Evolutionary conservation across 2,888 invertebrate genomes (phyloP), one percentile per base, ranked within the genome.

Genomic region (Stegophylla sp.): DNA sequence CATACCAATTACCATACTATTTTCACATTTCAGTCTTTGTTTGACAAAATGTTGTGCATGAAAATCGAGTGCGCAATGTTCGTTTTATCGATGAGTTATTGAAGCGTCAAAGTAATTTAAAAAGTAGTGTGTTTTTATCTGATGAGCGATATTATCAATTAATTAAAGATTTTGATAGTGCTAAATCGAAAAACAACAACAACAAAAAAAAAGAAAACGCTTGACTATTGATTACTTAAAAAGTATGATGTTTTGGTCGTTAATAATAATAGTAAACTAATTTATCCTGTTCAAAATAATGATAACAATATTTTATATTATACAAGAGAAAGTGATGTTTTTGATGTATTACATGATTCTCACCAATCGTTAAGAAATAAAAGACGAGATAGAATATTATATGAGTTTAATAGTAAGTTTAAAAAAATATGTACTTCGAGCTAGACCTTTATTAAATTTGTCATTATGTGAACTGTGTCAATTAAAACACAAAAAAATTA

Each of bases 351-450:
- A n/a, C n/a, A 63, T n/a, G 63, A 63, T n/a, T n/a, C 41, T 64
- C 41, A 43, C 4, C 5, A 51, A 64, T 64, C 7, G 9, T 63
- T n/a, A n/a, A 34, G 34, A 66, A 59, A 67, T 26, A 59, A 56
- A 45, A 73, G 72, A 56, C 13, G 53, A 53, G 28, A 43, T 0
- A 12, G 72, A 77, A 82, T 81, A 66, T 41, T 81, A n/a, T 15
- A 41, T 23, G 79, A 73, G 43, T 17, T 81, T 12, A n/a, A 74
- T 28, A 73, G 61, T 34, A 82, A 73, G 23, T 81, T 26, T 51
- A 69, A 34, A 28, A 79, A 79, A 23, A 20, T 26, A 79, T 48
- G n/a, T 13, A n/a, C 34, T 41, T 43, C 9, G 13, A 13, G 41
- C n/a, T 79, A 9, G 69, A 56, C 1, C 1, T 59, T 20, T 71